phyloP scores from a whole-genome alignment of 2,113 vertebrate genomes.

The Neotoma lepida region DNA sequence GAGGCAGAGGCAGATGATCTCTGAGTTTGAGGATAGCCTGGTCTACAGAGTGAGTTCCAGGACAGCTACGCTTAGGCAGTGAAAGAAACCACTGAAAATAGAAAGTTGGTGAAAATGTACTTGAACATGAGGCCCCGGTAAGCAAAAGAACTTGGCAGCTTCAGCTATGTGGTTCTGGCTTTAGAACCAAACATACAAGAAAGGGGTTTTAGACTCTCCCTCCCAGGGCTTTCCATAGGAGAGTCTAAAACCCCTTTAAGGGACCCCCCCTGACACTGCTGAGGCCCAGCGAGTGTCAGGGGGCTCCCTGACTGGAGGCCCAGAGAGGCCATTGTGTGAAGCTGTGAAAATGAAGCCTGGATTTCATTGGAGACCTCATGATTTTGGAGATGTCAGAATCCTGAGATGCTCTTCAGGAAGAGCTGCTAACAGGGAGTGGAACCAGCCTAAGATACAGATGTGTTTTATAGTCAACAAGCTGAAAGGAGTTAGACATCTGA shows the following conservation, averaged over 20 bases:
- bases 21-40: neutral
- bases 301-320: neutral
- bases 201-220: neutral
- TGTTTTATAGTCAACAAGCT: neutral
- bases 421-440: neutral
- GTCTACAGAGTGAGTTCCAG: neutral
- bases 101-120: neutral
- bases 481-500: neutral
- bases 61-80: neutral
- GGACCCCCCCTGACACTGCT: too few relatives aligned
- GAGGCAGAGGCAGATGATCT: neutral
- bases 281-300: neutral
- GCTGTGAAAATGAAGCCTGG: neutral
- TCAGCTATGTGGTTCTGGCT: neutral
- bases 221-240: too few relatives aligned
- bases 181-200: neutral
- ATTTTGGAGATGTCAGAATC: neutral
- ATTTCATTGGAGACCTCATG: neutral
- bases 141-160: neutral
- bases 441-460: neutral
- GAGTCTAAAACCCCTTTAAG: too few relatives aligned
- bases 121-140: neutral
- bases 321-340: neutral
- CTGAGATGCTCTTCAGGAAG: neutral
- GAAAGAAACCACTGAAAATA: neutral